A percentile compares a stretch with the other conserved stretches of the same genome.
Evolutionary conservation across 53 echinoderm and acorn worm genomes (phyloP).

Genomic region (Crossaster papposus): DNA sequence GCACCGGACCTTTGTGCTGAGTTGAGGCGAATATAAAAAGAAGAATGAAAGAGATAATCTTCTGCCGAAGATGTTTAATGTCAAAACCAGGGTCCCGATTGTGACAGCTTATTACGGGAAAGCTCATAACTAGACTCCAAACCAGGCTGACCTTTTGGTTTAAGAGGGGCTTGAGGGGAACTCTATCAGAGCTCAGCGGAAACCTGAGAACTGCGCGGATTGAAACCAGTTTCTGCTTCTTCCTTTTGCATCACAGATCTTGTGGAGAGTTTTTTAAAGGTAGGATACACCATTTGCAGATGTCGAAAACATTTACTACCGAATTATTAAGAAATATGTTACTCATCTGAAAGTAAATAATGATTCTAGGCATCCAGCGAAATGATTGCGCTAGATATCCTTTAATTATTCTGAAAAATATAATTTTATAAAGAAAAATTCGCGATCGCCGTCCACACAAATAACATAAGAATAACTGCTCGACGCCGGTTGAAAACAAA

Average conservation of each 20-base stretch:
- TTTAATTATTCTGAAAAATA: no score
- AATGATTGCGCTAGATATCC: no score
- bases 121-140: not conserved
- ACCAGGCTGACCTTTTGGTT: slow-evolving; percentile 10
- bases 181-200: not conserved
- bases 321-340: no score
- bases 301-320: no score
- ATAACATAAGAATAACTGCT: no score
- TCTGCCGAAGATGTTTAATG: not conserved
- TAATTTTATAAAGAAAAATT: no score
- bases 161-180: not conserved
- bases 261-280: not conserved
- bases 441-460: no score
- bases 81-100: not conserved
- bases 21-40: no score
- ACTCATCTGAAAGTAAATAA: no score
- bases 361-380: no score
- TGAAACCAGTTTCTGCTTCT: not conserved
- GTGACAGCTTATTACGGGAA: not conserved
- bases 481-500: no score
- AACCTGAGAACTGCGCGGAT: not conserved
- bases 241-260: not conserved
- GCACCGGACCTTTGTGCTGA: not conserved
- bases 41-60: not conserved
- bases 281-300: no score